Conservation (phyloP, 2,113 vertebrate species). For the Myrmophylax atrothorax region DNA sequence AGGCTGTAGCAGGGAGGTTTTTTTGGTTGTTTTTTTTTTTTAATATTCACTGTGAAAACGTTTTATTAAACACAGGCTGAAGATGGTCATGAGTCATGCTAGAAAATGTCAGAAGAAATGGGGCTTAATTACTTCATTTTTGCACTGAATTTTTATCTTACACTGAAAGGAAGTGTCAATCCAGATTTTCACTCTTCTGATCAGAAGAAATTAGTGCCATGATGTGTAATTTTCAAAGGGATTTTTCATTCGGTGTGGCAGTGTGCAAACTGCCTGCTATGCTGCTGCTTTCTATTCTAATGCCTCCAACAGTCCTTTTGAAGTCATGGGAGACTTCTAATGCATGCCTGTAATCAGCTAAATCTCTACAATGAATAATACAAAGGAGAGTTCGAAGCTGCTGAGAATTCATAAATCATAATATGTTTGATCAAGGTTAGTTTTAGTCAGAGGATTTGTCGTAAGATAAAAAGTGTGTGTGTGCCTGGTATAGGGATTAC, state of each 20-base stretch:
- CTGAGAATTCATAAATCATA: not conserved
- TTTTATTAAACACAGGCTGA: not conserved
- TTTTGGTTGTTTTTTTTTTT: not conserved
- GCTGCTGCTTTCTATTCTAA: not conserved
- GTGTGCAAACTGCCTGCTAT: not conserved
- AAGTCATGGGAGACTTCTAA: not conserved
- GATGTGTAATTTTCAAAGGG: not conserved
- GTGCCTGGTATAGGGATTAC: not conserved
- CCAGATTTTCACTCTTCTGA: not conserved
- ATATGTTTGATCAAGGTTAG: conserved; percentile 11
- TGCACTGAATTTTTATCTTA: not conserved
- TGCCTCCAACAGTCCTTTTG: not conserved
- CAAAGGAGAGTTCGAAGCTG: not conserved
- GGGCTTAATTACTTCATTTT: not conserved
- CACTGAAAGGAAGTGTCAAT: not conserved
- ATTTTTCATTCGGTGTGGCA: conserved; percentile 1
- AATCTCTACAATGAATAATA: not conserved
- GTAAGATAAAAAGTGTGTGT: not conserved
- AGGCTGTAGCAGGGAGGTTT: not conserved
- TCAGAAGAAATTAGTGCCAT: not conserved
- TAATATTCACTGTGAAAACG: not conserved
- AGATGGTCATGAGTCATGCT: not conserved
- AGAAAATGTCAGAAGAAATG: not conserved
- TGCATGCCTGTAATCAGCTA: not conserved
- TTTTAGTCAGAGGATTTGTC: not conserved